Evolutionary conservation across 2,888 invertebrate species (phyloP), one percentile per base, ranked within the genome.

Genomic region (Lymantria monacha): DNA sequence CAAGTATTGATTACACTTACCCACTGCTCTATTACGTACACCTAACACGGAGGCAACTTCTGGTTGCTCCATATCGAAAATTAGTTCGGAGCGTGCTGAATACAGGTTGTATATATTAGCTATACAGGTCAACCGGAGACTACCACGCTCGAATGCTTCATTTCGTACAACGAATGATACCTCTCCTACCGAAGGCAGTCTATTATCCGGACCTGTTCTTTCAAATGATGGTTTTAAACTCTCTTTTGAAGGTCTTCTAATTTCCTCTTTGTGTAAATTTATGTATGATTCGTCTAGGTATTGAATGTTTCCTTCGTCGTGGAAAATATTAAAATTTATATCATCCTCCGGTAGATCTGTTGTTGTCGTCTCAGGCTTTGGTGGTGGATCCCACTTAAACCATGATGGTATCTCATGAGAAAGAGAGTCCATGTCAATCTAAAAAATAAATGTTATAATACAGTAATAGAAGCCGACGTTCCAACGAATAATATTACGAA

Each of bases 31-130:
- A 84, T 94, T 94, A 57, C 94, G 92, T 56, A 95, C 95, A 68
- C 95, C 95, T 67, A 95, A 86, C 69, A 95, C 95, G 51, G 95
- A 95, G 56, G 95, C 95, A 69, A 95, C 93, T 81, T 94, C 93
- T 54, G 95, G 95, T 72, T 94, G 93, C 81, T 95, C 95, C 87
- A 95, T 95, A 80, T 94, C 94, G 71, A 95, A 90, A 67, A 93
- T 87, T 59, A 93, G 86, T 78, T 93, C 94, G 49, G 93, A 91
- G 62, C 93, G 90, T 64, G 93, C 92, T 63, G 92, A 92, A 81
- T 95, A 94, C 67, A 95, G 87, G 79, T 94, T 93, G 87, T 94
- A 94, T 79, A 95, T 90, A 68, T 92, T 93, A 50, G 94, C 95
- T 70, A 93, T 92, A 81, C 95, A 95, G 67, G 93, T 92, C 63